Conservation (phyloP, 2,888 invertebrate species). For the Lagria hirta region DNA sequence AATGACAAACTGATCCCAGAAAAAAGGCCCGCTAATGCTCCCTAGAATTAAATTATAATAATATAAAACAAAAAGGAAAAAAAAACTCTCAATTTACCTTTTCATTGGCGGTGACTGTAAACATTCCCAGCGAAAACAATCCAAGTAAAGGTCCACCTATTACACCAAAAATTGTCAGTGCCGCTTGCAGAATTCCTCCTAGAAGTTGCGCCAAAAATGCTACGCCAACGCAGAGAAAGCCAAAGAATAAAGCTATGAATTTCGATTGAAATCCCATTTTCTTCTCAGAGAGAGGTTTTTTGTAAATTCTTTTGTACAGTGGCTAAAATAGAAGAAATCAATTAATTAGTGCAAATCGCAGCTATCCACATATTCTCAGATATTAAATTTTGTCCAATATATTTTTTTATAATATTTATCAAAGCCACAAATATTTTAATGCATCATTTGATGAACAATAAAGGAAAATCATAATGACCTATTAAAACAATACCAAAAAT, state of each 20-base stretch:
- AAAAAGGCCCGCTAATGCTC: constrained; percentile 67
- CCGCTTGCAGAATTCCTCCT: constrained; percentile 85
- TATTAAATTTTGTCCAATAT: no score
- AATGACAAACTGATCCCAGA: constrained; percentile 68
- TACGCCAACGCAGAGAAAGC: constrained; percentile 73
- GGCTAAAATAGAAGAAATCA: constrained; percentile 46
- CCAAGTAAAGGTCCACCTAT: constrained; percentile 86
- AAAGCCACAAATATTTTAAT: no score
- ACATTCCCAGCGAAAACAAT: constrained; percentile 84
- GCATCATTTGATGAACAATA: no score
- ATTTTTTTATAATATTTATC: no score
- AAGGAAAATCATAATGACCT: no score
- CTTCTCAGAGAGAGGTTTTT: constrained; percentile 49
- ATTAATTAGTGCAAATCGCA: no score
- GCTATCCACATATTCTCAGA: no score
- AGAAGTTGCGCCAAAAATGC: constrained; percentile 81
- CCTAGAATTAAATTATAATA: constrained; percentile 56
- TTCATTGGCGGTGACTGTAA: constrained; percentile 71
- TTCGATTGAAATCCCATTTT: constrained; percentile 62
- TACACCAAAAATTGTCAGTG: constrained; percentile 83
- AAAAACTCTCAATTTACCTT: constrained; percentile 54
- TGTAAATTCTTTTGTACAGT: constrained; percentile 46
- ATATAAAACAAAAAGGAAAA: neutral
- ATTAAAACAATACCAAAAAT: no score
- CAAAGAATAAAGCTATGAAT: constrained; percentile 70